Evolutionary conservation across 2,113 vertebrate genomes (phyloP), one percentile per base, ranked within the genome.

Genomic region (Centropus unirufus): DNA sequence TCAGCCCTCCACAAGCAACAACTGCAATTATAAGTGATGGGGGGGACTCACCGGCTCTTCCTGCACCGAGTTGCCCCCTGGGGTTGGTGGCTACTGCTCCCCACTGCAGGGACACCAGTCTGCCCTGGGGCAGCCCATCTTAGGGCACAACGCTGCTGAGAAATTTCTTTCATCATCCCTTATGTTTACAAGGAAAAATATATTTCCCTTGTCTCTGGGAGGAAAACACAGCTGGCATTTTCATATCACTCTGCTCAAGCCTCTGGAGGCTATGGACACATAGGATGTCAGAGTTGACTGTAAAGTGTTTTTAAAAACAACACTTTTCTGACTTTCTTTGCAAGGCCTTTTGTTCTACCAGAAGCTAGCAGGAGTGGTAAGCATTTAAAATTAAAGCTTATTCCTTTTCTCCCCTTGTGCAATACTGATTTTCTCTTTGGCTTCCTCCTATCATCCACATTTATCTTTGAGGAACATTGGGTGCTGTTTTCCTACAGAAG

Each of bases 311-410:
- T 83, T 29, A 72, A 91, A 77, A 63, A 51, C 23, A 63, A 29
- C 42, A 54, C 24, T 70, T 90, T 36, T 59, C 67, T 88, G 72
- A 55, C 23, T 91, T 87, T 68, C 29, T 84, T 78, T 79, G 40
- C 54, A 40, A 87, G n/a, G 46, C 23, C 29, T 91, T 92, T 94
- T 88, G 51, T 80, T 90, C 36, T 77, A n/a, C 64, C 52, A 80
- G 83, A 92, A 70, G 15, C 54, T 47, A 63, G 52, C 20, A 74
- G 52, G 87, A 55, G 46, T 80, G 46, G 46, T 51, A 80, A 89
- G 27, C 17, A 51, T 69, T 83, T 79, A 17, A 76, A 92, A 74
- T 62, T 84, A 68, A 58, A 70, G 34, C 5, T 72, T 2, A 1
- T 83, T 95, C 57, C 23, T 94, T 55, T 86, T 42, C 36, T 67